Evolutionary conservation across 2,797 vertebrate species (phyloP).

Genomic region (Mus caroli): DNA sequence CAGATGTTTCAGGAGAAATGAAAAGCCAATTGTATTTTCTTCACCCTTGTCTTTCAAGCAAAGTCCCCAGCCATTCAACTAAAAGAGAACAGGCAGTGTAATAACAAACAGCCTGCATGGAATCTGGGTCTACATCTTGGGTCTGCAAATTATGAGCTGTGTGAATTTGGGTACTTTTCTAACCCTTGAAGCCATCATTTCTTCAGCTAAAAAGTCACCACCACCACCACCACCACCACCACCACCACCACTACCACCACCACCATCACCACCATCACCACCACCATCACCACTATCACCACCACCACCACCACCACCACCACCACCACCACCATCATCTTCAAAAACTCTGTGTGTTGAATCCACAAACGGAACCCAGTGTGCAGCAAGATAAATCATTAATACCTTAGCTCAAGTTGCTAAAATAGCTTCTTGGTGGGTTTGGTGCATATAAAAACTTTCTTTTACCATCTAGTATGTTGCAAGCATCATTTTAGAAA

Average conservation of each 20-base stretch:
- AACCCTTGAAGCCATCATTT: not conserved
- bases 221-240: not conserved
- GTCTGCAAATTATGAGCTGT: not conserved
- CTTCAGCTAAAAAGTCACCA: not conserved
- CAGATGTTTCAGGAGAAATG: not conserved
- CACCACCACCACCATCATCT: not conserved
- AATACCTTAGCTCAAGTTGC: not conserved
- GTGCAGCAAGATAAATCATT: constrained; percentile 24
- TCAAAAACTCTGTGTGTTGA: constrained; percentile 2
- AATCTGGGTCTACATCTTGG: not conserved
- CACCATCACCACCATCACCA: too few species aligned
- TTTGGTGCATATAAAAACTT: not conserved
- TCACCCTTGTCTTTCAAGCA: not conserved
- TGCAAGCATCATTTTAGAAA: not conserved
- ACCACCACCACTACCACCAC: too few species aligned
- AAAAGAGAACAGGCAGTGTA: not conserved
- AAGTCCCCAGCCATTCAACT: not conserved
- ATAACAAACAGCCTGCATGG: not conserved
- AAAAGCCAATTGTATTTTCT: not conserved
- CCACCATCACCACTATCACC: too few species aligned
- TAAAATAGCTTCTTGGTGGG: not conserved
- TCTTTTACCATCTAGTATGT: not conserved
- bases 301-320: too few species aligned
- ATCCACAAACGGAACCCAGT: not conserved
- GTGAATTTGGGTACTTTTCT: not conserved